Base-by-base conservation (phyloP, 2,113 vertebrate genomes). In the Pterocles orientalis region DNA sequence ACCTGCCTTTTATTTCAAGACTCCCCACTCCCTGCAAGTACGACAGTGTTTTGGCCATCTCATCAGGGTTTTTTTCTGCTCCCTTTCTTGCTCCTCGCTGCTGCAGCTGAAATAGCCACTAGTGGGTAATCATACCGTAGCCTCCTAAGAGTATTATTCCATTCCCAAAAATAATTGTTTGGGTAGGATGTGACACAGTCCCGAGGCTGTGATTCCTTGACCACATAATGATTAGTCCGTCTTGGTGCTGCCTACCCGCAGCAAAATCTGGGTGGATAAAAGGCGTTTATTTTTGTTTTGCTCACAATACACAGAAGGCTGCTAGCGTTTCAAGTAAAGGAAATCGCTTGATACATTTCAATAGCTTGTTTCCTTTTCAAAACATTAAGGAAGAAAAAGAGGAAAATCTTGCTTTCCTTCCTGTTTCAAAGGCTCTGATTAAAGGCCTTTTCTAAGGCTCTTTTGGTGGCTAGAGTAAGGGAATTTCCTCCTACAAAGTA, bases 281-380 rank as follows among this genome's bases (percentile, higher is more conserved):
- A 95, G 88, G 58, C 12, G 0, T 93, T 96, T 92, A 91, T 96
- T 95, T 96, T 94, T 85, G 62, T 91, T 96, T 72, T 51, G 66
- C 65, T 85, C 94, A 94, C 94, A 94, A 92, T 96, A 70, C 83
- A 79, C 94, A 92, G 85, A 88, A 84, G 96, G 94, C 76, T 90
- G 43, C 73, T 92, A 25, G 83, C 78, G 71, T 96, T 95, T 96
- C 89, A 95, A 95, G 94, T 90, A 36, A 75, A 94, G 95, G 92
- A 97, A 96, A 94, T 94, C 2, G 10, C 92, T 95, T 92, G 92
- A 94, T 96, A 84, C 92, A 93, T 94, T 97, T 96, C 82, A 96
- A 92, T 93, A 91, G 92, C 90, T 92, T 96, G 76, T 94, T 96
- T 97, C 96, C 90, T 92, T 95, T 96, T 95, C 92, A 94, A 96